phyloP scores from a whole-genome alignment of 2,888 invertebrate species.

The Diaperis boleti region DNA sequence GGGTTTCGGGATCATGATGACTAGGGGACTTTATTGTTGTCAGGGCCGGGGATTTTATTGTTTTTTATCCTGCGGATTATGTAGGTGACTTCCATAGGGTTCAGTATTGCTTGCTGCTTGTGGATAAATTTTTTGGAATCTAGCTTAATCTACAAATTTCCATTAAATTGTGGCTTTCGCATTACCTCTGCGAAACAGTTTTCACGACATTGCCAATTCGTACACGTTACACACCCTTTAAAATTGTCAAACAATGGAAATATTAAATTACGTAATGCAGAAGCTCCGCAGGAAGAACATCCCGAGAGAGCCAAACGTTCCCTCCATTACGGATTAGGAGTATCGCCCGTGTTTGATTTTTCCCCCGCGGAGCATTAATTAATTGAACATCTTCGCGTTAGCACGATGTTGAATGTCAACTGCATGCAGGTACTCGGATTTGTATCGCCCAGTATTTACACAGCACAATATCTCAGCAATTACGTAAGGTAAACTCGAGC shows the following conservation, averaged over 20 bases:
- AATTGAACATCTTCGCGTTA: background rate
- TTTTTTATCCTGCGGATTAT: too few species aligned
- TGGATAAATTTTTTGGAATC: too few species aligned
- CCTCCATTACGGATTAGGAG: background rate
- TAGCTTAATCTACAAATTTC: slow-evolving; percentile 6
- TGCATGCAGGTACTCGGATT: background rate
- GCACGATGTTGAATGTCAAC: slow-evolving; percentile 7
- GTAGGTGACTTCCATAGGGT: too few species aligned
- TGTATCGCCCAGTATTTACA: slow-evolving; percentile 5
- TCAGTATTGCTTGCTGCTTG: too few species aligned
- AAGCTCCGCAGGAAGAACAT: background rate
- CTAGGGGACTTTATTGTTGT: too few species aligned
- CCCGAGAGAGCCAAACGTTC: background rate
- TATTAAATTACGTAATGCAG: slow-evolving; percentile 16
- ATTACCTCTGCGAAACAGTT: slow-evolving; percentile 17
- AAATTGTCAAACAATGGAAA: slow-evolving; percentile 23
- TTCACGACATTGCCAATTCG: slow-evolving; percentile 15
- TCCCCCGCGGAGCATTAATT: background rate
- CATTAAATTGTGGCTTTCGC: slow-evolving; percentile 4
- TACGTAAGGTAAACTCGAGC: slow-evolving; percentile 5
- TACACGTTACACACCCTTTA: slow-evolving; percentile 17
- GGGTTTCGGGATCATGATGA: too few species aligned
- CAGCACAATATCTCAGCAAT: slow-evolving; percentile 2
- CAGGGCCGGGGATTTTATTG: too few species aligned
- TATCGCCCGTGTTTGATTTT: background rate